Evolutionary conservation across 2,797 vertebrate species (phyloP), one percentile per base, ranked within the genome.

Genomic region (Microctenopoma steveboyesi): DNA sequence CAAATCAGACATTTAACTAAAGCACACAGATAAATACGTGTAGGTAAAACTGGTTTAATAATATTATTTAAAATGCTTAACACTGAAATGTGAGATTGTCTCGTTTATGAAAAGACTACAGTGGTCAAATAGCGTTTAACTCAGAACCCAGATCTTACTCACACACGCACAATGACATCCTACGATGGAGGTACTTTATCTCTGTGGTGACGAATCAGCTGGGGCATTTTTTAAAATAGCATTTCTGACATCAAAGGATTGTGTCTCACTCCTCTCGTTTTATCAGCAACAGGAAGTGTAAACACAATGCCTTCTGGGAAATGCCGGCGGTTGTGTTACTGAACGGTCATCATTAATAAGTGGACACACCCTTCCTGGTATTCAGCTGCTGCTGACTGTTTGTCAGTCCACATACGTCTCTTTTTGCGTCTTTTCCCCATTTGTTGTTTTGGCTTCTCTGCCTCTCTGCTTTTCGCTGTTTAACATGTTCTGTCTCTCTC

Each of bases 271-370:
- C 54, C 70, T 62, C 46, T 54, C 46, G 58, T 75, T 83, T 90
- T 83, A 92, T 93, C 90, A 86, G 87, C 43, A 72, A 58, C 77
- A 83, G 89, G 93, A 93, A 92, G 89, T 40, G 69, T 86, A 89
- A 90, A 92, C 90, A 93, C 90, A 92, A 91, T 86, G 81, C 82
- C 83, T 82, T 85, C 67, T 82, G 90, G 89, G 89, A 90, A 92
- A 89, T 82, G 69, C 74, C 35, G 4, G 14, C 2, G 33, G 52
- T 28, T 63, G 18, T 52, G 77, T 71, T 86, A 88, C 88, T 84
- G 82, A 82, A 52, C 43, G 69, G 69, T 83, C 82, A 67, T 87
- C 70, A 91, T 90, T 90, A 88, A 70, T 52, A 13, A 49, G 53
- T 0, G 51, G 67, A 84, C 83, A 79, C 92, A 28, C 92, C 92